Base-by-base conservation (phyloP, 37 sponge, comb jelly and placozoan species). In the Aplysina aerophoba region DNA sequence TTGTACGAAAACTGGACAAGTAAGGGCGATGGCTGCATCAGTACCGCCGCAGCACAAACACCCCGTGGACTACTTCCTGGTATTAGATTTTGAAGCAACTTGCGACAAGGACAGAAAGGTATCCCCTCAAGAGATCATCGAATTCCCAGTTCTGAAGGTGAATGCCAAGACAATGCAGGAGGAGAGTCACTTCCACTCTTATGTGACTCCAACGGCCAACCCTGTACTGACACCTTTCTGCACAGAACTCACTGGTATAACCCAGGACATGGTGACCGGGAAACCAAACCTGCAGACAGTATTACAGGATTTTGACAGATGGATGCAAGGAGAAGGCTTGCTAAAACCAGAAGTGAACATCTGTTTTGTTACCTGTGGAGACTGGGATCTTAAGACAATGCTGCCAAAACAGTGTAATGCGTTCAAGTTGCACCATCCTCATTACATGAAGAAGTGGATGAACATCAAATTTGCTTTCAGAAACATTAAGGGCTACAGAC, bases 61-160 rank as follows among this genome's bases (percentile, higher is more conserved):
- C 50, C 50, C 6, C 8, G 35, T 89, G 37, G 86, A 86, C 59
- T 92, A 90, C 73, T 95, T 86, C 73, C 81, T 92, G 16, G 88
- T 95, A 16, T 57, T 95, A 36, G 95, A 95, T 75, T 95, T 95
- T 88, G 95, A 95, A 66, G 95, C 89, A 0, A 88, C 90, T 41
- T 85, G 84, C 66, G 88, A 95, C 77, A 79, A 89, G 17, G 25
- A 81, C 30, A 79, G 71, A 2, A 65, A 55, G 0, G 69, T 79
- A 19, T 77, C 84, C 59, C 85, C 90, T 21, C 91, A 90, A 81
- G 95, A 94, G 65, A 88, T 94, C 34, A 95, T 95, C 30, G 95
- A 95, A 53, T 95, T 95, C 62, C 95, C 95, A 19, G 93, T 92
- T n/a, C 69, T 95, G 56, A 88, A 85, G 56, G 55, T 95, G 5